Percentiles rank a stretch among this genome's conserved stretches.
Evolutionary conservation across 1,140 invertebrate species (phyloP).

Genomic region (Hyles euphorbiae): DNA sequence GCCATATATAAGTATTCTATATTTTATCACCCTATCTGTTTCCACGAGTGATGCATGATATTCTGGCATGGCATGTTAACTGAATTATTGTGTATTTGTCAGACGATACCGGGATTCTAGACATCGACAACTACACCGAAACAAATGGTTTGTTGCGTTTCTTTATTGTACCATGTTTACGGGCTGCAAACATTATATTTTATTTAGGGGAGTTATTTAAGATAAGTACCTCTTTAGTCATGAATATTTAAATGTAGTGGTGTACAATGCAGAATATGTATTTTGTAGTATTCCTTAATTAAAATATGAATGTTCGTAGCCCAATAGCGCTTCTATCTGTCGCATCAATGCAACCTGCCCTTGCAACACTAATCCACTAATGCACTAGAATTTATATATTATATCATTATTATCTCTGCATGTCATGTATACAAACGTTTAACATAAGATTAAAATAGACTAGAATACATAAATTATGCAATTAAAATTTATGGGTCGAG

Average conservation of each 20-base stretch:
- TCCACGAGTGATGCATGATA: conserved; percentile 57
- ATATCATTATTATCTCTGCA: conserved; percentile 13
- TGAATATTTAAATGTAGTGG: no score
- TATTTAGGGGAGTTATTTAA: no score
- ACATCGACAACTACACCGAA: conserved; percentile 54
- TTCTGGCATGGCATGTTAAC: conserved; percentile 71
- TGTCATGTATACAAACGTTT: neutral
- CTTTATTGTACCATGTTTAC: conserved; percentile 25
- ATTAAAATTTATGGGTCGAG: no score
- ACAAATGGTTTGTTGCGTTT: conserved; percentile 64
- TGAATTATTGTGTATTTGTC: conserved; percentile 67
- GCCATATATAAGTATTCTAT: neutral
- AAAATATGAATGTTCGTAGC: conserved; percentile 5
- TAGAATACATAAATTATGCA: no score
- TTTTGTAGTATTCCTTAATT: conserved; percentile 21
- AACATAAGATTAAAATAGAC: no score
- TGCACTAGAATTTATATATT: conserved; percentile 10
- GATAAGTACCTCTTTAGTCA: no score
- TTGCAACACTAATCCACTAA: conserved; percentile 23
- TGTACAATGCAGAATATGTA: no score
- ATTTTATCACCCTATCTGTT: conserved; percentile 11
- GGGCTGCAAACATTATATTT: neutral
- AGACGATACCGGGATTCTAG: conserved; percentile 73
- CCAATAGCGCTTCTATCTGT: conserved; percentile 13
- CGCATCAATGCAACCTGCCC: neutral